Percentiles rank a stretch among this genome's conserved stretches.
Conservation (phyloP, 2,888 invertebrate genomes). For the Lepidochitona cinerea region DNA sequence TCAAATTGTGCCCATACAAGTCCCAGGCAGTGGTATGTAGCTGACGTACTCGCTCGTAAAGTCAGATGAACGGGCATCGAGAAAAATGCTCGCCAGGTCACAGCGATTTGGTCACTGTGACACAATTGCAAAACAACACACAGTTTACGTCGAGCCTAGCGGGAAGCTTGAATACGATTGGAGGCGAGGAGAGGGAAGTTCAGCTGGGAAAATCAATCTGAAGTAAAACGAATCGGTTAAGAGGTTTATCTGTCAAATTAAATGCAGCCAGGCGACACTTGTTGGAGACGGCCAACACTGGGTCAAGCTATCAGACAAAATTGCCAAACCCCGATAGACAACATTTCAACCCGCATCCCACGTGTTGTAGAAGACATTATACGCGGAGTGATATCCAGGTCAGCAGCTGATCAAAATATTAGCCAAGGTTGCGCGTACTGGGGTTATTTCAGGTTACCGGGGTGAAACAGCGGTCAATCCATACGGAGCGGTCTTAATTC, state of each 20-base stretch:
- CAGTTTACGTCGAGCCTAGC: neutral
- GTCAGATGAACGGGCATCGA: neutral
- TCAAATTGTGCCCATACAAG: no score
- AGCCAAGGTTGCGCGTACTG: slow-evolving; percentile 2
- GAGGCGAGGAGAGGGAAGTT: neutral
- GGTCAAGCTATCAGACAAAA: neutral
- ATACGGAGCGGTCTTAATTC: no score
- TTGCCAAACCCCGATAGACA: neutral
- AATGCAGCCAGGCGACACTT: neutral
- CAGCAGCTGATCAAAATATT: slow-evolving; percentile 9
- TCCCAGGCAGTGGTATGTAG: slow-evolving; percentile 1
- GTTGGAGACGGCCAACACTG: neutral
- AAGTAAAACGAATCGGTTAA: neutral
- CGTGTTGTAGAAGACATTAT: neutral
- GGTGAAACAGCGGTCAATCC: slow-evolving; percentile 5
- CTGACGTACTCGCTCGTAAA: neutral
- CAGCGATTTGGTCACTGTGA: slow-evolving; percentile 7
- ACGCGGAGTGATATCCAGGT: slow-evolving; percentile 3
- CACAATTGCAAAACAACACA: neutral
- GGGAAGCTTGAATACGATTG: neutral
- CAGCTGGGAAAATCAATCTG: neutral
- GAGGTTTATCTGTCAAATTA: no score
- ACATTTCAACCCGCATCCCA: neutral
- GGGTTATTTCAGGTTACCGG: slow-evolving; percentile 1
- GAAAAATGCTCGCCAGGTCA: neutral